Conservation (phyloP, 1,140 invertebrate genomes). For the Panulirus ornatus region DNA sequence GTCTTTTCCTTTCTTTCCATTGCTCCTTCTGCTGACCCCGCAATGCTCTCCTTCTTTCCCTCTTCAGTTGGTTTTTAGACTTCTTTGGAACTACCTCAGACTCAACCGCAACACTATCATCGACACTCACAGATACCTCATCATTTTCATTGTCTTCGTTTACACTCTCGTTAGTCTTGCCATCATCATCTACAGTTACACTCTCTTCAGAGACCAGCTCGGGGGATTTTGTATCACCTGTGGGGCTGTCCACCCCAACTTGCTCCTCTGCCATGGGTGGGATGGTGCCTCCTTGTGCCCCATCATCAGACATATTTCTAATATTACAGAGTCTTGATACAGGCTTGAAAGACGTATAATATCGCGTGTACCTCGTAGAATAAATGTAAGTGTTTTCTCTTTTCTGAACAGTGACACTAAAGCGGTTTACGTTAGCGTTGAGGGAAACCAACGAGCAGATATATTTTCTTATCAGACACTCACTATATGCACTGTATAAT, state of each 20-base stretch:
- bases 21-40: slow-evolving; percentile 12
- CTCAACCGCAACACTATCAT: too few relatives aligned
- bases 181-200: background rate
- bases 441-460: too few relatives aligned
- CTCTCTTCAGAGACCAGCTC: background rate
- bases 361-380: background rate
- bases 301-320: background rate
- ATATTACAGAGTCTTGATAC: background rate
- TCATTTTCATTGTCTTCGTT: background rate
- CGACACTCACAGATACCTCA: too few relatives aligned
- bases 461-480: background rate
- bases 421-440: background rate
- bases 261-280: background rate
- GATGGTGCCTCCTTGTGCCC: background rate
- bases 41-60: slow-evolving; percentile 5
- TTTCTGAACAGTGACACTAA: background rate
- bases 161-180: background rate
- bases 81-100: slow-evolving; percentile 17
- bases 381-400: background rate
- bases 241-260: background rate
- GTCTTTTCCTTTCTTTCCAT: slow-evolving; percentile 21
- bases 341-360: background rate
- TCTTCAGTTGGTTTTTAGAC: slow-evolving; percentile 31
- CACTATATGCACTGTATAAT: too few relatives aligned
- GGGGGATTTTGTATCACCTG: background rate